Evolutionary conservation across 2,888 invertebrate species (phyloP).

Genomic region (Zygaena filipendulae): DNA sequence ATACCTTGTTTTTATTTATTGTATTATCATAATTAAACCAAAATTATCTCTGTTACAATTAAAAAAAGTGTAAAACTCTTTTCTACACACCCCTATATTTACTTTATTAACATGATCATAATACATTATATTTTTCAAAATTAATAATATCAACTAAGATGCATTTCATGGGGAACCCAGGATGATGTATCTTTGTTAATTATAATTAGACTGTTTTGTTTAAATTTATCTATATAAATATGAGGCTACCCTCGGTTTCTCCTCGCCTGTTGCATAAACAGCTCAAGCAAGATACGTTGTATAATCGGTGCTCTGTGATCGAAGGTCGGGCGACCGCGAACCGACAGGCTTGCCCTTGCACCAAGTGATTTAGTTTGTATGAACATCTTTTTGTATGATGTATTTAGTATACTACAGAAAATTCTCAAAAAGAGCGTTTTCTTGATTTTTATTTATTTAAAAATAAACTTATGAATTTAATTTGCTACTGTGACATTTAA

Average conservation of each 20-base stretch:
- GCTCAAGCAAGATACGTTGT: conserved; percentile 26
- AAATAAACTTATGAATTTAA: conserved; percentile 69
- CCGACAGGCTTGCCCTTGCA: conserved; percentile 68
- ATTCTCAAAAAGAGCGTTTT: conserved; percentile 61
- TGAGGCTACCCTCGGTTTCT: conserved; percentile 62
- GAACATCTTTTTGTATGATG: conserved; percentile 68
- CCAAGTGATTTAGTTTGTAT: conserved; percentile 70
- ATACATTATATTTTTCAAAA: conserved; percentile 42
- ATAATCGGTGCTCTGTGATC: conserved; percentile 24
- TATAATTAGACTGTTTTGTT: conserved; percentile 53
- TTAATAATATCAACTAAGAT: conserved; percentile 49
- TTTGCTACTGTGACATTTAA: conserved; percentile 50
- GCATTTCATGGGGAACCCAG: conserved; percentile 52
- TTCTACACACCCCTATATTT: conserved; percentile 62
- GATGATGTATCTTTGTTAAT: conserved; percentile 52
- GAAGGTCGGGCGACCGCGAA: conserved; percentile 35
- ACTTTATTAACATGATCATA: conserved; percentile 64
- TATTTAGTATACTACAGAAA: conserved; percentile 64
- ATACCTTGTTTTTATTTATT: conserved; percentile 64
- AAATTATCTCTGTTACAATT: conserved; percentile 59
- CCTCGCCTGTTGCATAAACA: conserved; percentile 51
- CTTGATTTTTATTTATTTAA: conserved; percentile 66
- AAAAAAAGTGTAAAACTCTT: conserved; percentile 63
- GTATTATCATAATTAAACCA: conserved; percentile 43
- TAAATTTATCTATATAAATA: conserved; percentile 39